A percentile compares a stretch with the other conserved stretches of the same genome.
Conservation (phyloP, 2,888 invertebrate species). For the Drosophila acutilabella region DNA sequence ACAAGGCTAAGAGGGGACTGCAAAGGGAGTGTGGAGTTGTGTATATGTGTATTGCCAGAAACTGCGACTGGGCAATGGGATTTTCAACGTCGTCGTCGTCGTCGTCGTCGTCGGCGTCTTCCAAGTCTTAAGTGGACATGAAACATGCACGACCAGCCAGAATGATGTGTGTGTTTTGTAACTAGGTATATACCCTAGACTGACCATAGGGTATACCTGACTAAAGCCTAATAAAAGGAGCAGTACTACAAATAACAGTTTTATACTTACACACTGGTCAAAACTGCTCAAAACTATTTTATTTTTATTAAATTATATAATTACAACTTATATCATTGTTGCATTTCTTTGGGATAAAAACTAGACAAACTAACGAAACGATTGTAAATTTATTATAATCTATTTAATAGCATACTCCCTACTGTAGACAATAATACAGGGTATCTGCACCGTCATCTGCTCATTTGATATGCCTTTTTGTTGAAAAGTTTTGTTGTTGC, state of each 20-base stretch:
- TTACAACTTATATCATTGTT: no score
- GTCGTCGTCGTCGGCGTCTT: slow-evolving; percentile 57
- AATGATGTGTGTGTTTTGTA: slow-evolving; percentile 63
- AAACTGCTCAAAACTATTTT: no score
- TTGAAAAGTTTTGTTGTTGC: slow-evolving; percentile 14
- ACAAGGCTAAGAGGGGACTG: neutral
- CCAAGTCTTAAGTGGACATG: slow-evolving; percentile 75
- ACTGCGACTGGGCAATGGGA: slow-evolving; percentile 28
- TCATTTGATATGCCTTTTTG: slow-evolving; percentile 40
- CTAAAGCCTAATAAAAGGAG: neutral
- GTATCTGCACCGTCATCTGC: slow-evolving; percentile 40
- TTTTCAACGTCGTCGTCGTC: slow-evolving; percentile 41
- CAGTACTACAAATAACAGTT: no score
- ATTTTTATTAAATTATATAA: no score
- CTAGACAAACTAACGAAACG: neutral
- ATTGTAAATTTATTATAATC: neutral
- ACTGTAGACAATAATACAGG: neutral
- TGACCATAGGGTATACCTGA: slow-evolving; percentile 2
- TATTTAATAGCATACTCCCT: neutral
- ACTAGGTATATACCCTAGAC: slow-evolving; percentile 37
- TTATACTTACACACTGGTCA: no score
- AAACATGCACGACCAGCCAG: slow-evolving; percentile 74
- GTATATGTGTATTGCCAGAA: neutral
- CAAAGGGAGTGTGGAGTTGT: slow-evolving; percentile 1
- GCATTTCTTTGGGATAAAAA: no score